A percentile compares a stretch with the other conserved stretches of the same genome.
These are phyloP conservation scores for Drosophila antonietae DNA, from an alignment of 2,888 invertebrate species.

Conservation along the genomic window DNA sequence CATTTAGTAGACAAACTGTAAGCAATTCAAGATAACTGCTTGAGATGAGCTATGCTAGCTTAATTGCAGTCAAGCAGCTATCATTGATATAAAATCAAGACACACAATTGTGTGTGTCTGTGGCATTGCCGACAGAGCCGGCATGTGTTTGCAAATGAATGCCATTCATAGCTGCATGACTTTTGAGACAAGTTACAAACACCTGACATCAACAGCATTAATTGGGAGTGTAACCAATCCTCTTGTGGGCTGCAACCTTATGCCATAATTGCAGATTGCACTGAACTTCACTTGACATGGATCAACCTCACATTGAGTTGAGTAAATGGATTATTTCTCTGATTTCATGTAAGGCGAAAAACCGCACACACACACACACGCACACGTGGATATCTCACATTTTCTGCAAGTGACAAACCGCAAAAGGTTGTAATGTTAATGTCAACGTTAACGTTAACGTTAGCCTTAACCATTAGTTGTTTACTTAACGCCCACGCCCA, in stretches of 20 bases:
- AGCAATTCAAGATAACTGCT: not conserved
- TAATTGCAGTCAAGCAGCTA: not conserved
- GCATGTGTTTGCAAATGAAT: conserved; percentile 2
- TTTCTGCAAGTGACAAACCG: conserved; percentile 73
- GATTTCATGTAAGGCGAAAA: conserved; percentile 29
- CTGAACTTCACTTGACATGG: not conserved
- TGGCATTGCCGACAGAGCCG: not conserved
- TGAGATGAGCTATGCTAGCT: not conserved
- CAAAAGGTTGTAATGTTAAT: conserved; percentile 71
- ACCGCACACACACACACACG: conserved; percentile 23
- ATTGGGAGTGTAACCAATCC: conserved; percentile 23
- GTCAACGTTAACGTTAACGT: conserved; percentile 54
- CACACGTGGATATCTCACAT: not conserved
- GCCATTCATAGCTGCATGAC: not conserved
- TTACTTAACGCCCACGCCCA: conserved; percentile 65
- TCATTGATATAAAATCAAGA: not conserved
- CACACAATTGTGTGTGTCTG: not conserved
- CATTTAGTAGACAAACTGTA: not conserved
- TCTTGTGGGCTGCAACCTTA: not conserved
- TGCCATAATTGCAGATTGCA: conserved; percentile 4
- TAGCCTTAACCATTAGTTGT: conserved; percentile 71
- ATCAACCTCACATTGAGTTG: conserved; percentile 29
- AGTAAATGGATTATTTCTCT: conserved; percentile 12
- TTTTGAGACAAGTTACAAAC: not conserved
- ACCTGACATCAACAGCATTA: conserved; percentile 23